phyloP scores from a whole-genome alignment of 2,888 invertebrate species.

The Eilema griseolum region DNA sequence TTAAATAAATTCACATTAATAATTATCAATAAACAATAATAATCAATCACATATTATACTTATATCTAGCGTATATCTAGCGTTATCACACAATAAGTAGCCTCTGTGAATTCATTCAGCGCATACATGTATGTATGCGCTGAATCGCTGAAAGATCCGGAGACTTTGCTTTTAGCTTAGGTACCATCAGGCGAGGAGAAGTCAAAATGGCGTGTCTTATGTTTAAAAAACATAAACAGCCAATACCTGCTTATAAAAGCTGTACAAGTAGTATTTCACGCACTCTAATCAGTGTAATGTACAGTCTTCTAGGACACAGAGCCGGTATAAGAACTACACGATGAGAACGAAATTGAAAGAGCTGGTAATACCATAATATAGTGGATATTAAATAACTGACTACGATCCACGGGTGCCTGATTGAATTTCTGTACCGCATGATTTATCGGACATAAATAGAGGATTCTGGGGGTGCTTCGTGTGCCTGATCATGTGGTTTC shows the following conservation, averaged over 20 bases:
- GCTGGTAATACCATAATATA: constrained; percentile 25
- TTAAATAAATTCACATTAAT: no score
- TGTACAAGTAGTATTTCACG: not conserved
- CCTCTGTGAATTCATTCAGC: no score
- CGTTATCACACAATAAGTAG: no score
- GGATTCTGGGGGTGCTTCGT: constrained; percentile 55
- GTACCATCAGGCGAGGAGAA: no score
- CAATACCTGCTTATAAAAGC: not conserved
- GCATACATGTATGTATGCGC: no score
- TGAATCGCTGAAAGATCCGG: no score
- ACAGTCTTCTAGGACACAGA: not conserved
- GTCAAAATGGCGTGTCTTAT: no score
- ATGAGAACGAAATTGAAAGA: constrained; percentile 32
- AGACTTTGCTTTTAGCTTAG: no score
- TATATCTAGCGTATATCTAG: no score
- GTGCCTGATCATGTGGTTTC: constrained; percentile 55
- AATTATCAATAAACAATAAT: no score
- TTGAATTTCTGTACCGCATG: constrained; percentile 76
- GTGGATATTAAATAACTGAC: constrained; percentile 49
- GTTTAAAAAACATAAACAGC: no score
- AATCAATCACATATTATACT: no score
- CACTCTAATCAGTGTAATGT: not conserved
- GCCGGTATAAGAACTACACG: constrained; percentile 25
- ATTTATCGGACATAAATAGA: constrained; percentile 73
- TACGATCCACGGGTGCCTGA: constrained; percentile 60